phyloP scores from a whole-genome alignment of 2,113 vertebrate genomes.

The Hippotragus niger region DNA sequence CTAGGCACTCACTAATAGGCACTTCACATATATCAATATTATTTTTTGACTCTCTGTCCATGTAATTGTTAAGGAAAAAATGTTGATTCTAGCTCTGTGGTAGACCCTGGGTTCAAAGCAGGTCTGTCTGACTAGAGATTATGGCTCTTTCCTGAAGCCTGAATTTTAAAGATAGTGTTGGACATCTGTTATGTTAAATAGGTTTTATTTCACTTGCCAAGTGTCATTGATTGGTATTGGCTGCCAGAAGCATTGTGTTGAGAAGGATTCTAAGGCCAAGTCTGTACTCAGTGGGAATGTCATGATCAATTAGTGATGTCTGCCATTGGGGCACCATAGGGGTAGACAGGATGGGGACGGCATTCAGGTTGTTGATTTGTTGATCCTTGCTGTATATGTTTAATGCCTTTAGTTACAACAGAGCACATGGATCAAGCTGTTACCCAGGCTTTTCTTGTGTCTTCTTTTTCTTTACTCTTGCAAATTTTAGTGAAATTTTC shows the following conservation, averaged over 20 bases:
- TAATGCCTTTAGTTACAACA: background rate
- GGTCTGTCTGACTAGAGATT: background rate
- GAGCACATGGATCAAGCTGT: background rate
- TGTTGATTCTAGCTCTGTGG: background rate
- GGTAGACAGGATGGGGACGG: background rate
- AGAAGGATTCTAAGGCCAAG: conserved; percentile 25
- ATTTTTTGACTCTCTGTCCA: background rate
- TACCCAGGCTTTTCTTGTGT: background rate
- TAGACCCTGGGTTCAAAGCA: background rate
- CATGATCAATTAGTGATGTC: conserved; percentile 58
- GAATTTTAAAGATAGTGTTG: conserved; percentile 48
- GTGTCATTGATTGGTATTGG: conserved; percentile 50
- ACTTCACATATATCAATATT: background rate
- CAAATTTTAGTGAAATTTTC: conserved; percentile 14
- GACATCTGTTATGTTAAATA: conserved; percentile 55
- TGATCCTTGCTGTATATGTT: background rate
- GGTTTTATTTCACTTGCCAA: conserved; percentile 50
- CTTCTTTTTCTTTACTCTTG: background rate
- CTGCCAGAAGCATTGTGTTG: conserved; percentile 33
- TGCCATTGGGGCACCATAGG: background rate
- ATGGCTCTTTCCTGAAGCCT: background rate
- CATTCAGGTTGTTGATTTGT: background rate
- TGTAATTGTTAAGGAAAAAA: background rate
- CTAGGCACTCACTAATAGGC: background rate
- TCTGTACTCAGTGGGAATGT: conserved; percentile 41